These are phyloP conservation scores for Patella vulgata DNA, from an alignment of 1,140 invertebrate species.

Conservation along the genomic window DNA sequence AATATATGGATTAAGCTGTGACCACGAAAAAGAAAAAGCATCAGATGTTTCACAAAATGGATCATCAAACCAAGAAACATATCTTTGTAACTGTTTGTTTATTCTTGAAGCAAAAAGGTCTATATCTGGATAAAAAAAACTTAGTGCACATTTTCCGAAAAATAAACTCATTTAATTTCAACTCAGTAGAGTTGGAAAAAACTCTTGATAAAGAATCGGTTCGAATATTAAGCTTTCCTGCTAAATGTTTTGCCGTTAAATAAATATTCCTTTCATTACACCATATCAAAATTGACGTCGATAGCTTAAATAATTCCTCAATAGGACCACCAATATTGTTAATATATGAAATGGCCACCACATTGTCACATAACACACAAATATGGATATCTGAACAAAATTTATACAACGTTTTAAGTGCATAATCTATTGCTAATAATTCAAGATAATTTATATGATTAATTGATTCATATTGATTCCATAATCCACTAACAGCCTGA, in stretches of 20 bases:
- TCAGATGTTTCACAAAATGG: constrained; percentile 24
- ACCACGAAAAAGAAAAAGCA: constrained; percentile 32
- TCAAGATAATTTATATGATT: constrained; percentile 21
- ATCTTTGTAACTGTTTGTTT: constrained; percentile 26
- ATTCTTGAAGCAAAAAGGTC: constrained; percentile 41
- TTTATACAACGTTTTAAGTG: constrained; percentile 12
- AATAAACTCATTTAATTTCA: constrained; percentile 20
- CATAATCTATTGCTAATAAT: constrained; percentile 12
- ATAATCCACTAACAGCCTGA: too few species aligned
- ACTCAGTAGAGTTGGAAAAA: constrained; percentile 26
- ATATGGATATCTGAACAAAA: constrained; percentile 5
- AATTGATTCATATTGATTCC: too few species aligned
- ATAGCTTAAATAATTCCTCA: constrained; percentile 15
- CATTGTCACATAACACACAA: constrained; percentile 14
- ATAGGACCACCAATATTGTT: constrained; percentile 23
- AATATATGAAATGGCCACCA: constrained; percentile 15
- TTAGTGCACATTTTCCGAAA: constrained; percentile 15
- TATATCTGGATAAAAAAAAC: constrained; percentile 21
- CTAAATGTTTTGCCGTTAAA: constrained; percentile 23
- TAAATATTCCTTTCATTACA: constrained; percentile 28
- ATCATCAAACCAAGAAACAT: constrained; percentile 35
- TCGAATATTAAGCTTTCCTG: constrained; percentile 24
- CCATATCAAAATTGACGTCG: constrained; percentile 29
- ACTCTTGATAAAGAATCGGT: constrained; percentile 28
- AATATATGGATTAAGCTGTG: constrained; percentile 17